Evolutionary conservation across 2,888 invertebrate species (phyloP).

Genomic region (Lasioglossum leucozonium): DNA sequence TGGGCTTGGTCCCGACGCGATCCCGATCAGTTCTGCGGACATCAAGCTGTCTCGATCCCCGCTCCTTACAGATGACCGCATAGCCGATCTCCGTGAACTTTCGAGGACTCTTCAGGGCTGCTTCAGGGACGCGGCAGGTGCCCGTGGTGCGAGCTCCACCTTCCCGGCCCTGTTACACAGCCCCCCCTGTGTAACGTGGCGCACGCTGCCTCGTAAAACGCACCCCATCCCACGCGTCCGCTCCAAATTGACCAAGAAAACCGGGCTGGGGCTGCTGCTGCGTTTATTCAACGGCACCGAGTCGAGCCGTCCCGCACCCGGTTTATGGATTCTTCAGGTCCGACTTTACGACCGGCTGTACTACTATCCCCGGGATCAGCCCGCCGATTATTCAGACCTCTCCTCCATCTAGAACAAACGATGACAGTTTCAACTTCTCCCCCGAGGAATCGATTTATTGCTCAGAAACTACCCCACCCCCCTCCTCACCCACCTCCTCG

Average conservation of each 20-base stretch:
- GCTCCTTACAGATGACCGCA: slow-evolving; percentile 20
- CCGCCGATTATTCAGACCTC: slow-evolving; percentile 14
- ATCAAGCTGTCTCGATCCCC: not conserved
- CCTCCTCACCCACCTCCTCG: not conserved
- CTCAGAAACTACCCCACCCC: not conserved
- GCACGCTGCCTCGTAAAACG: slow-evolving; percentile 8
- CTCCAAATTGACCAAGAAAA: slow-evolving; percentile 20
- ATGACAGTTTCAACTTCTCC: slow-evolving; percentile 47
- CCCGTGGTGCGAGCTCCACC: not conserved
- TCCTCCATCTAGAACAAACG: slow-evolving; percentile 46
- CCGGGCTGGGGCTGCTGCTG: no score
- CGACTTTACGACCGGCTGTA: slow-evolving; percentile 25
- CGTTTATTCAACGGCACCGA: slow-evolving; percentile 22
- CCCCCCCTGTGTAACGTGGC: not conserved
- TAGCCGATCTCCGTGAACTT: not conserved
- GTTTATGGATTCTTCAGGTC: slow-evolving; percentile 36
- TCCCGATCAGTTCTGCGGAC: not conserved
- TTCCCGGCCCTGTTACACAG: not conserved
- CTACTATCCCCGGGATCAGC: slow-evolving; percentile 11
- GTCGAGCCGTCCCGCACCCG: not conserved
- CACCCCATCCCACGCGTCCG: not conserved
- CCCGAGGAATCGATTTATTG: slow-evolving; percentile 42
- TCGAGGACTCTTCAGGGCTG: not conserved
- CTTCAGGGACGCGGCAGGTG: not conserved
- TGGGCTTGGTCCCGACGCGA: slow-evolving; percentile 30